Base-by-base conservation (phyloP, 30 jellyfish, hydroid and myxozoan species). In the Sanderia malayensis region DNA sequence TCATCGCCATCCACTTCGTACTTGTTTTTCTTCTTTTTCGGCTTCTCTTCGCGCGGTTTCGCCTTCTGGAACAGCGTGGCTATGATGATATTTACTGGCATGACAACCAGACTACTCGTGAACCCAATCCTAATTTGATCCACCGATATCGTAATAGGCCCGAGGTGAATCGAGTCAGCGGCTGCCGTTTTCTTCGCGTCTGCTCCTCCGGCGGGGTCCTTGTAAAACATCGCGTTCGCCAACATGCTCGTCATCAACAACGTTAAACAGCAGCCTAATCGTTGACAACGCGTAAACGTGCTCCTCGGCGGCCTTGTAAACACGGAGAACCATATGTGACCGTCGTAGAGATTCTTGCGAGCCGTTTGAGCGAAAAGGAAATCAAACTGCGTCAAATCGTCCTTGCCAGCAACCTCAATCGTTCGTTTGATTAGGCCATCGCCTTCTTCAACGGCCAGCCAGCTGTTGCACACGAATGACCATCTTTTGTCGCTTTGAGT, bases 371-470 rank as follows among this genome's bases (percentile, higher is more conserved):
- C 93, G 31, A 93, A 85, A 10, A 84, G 41, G 88, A 68, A 93
- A 30, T 75, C 85, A 30, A 93, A 93, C 55, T 84, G 97, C 27
- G 88, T 82, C 59, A 93, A 72, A 7, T 93, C 99, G n/a, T 64
- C 78, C 53, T 79, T 81, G n/a, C 86, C 74, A 45, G 96, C 93
- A 23, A 74, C 69, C 26, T 79, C 88, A 30, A 93, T 45, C 21
- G 57, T 79, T 41, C 99, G 80, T 25, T 73, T 67, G 68, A 93
- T 84, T 33, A 46, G 29, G 28, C 99, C 99, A 57, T 93, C 99
- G 19, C 85, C 99, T 52, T 93, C 99, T 55, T 94, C 99, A 34
- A 93, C 99, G 24, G 89, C 99, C 49, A 93, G 79, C 99, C 99
- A 93, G 31, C 86, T 83, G 74, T 84, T 93, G 80, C 95, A 85